Base-by-base conservation (phyloP, 2,113 vertebrate genomes). In the Corythornis madagascariensis region DNA sequence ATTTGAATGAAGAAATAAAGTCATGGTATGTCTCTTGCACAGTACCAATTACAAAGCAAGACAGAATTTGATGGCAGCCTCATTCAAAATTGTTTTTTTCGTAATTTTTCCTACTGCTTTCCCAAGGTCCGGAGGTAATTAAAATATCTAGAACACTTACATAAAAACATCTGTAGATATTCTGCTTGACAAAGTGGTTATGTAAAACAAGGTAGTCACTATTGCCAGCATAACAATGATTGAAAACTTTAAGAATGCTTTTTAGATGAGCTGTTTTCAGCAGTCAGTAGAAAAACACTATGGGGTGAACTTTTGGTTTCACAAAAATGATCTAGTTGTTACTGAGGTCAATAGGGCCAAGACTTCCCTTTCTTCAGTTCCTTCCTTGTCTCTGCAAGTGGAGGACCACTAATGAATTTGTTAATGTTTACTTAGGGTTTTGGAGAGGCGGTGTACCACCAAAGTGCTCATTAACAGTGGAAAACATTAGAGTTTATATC, bases 151-250 rank as follows among this genome's bases (percentile, higher is more conserved):
- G 13, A 79, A 10, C 3, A 31, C 42, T 61, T 29, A 24, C 28
- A 42, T 47, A 40, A 79, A 69, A 33, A 17, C 2, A 12, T 8
- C 4, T 22, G 7, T 43, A 42, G 5, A 18, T 20, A 3, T 40
- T 85, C 29, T 80, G 7, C 15, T 72, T 89, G n/a, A 42, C 38
- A 50, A 69, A 78, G 50, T 38, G 11, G 0, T 22, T 20, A 2
- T 11, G 21, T 61, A 72, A 72, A 82, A 9, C 14, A 19, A 31
- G 19, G 26, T 10, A 43, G 13, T 76, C 43, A 5, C 31, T 87
- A 16, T 63, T 0, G 0, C 6, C 55, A 40, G 4, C 5, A 9
- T 13, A 82, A 35, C 16, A 61, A 13, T 0, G 0, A 16, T 40
- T 5, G 53, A 42, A 85, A 92, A 63, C 7, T 13, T 11, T 57